Evolutionary conservation across 1,140 invertebrate genomes (phyloP).

Genomic region (Musca vetustissima): DNA sequence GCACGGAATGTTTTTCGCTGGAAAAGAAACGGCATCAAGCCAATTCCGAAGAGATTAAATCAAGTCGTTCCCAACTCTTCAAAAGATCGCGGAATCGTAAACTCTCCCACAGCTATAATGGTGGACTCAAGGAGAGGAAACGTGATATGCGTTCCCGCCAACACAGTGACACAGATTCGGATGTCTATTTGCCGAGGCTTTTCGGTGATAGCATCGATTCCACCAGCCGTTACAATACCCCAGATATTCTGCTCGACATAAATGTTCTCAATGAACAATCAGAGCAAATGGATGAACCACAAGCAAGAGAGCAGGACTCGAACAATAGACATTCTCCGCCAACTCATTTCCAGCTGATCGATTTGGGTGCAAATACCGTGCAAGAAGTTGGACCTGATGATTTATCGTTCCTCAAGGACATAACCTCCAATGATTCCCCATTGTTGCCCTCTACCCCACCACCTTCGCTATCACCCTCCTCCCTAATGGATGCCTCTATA

Average conservation of each 20-base stretch:
- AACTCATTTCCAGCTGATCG: conserved; percentile 41
- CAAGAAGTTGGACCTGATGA: conserved; percentile 36
- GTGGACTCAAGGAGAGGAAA: conserved; percentile 40
- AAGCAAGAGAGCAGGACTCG: not conserved
- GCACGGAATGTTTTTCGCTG: conserved; percentile 47
- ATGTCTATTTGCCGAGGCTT: conserved; percentile 30
- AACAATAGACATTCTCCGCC: conserved; percentile 9
- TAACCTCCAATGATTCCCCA: conserved; percentile 43
- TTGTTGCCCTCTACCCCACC: conserved; percentile 47
- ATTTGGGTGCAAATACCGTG: conserved; percentile 36
- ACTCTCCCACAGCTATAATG: conserved; percentile 52
- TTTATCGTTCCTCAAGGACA: conserved; percentile 45
- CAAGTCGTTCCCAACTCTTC: conserved; percentile 42
- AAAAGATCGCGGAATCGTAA: conserved; percentile 47
- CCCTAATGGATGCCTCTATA: conserved; percentile 25
- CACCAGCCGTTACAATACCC: conserved; percentile 40
- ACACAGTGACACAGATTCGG: conserved; percentile 51
- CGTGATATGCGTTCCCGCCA: conserved; percentile 42
- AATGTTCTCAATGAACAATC: conserved; percentile 43
- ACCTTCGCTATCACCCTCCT: conserved; percentile 46
- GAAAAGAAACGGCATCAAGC: conserved; percentile 49
- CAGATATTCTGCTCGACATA: conserved; percentile 52
- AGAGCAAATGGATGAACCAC: not conserved
- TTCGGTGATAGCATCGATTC: conserved; percentile 27
- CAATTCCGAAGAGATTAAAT: conserved; percentile 40